Evolutionary conservation across 2,888 invertebrate species (phyloP).

Genomic region (Pachliopta kotzebuea): DNA sequence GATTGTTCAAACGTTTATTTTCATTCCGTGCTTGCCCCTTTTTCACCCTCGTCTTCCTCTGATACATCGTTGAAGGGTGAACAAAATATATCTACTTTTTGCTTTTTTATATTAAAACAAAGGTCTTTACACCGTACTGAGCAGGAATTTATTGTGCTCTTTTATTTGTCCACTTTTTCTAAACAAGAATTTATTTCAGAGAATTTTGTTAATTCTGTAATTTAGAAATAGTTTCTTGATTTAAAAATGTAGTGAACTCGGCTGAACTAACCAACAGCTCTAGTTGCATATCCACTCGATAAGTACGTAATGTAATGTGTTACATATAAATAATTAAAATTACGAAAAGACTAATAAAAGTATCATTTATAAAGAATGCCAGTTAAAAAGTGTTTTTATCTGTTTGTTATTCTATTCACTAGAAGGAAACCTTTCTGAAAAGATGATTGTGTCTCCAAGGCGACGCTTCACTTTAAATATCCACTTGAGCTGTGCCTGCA

Average conservation of each 20-base stretch:
- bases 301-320: too few species aligned
- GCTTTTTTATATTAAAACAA: slow-evolving; percentile 60
- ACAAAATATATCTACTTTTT: slow-evolving; percentile 66
- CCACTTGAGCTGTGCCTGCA: slow-evolving; percentile 47
- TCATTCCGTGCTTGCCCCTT: slow-evolving; percentile 65
- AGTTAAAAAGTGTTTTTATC: neutral
- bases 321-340: too few species aligned
- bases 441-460: slow-evolving; percentile 19
- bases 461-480: slow-evolving; percentile 33
- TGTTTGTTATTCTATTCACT: slow-evolving; percentile 17
- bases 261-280: too few species aligned
- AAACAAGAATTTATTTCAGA: neutral
- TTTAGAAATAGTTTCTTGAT: too few species aligned
- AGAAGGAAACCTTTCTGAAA: slow-evolving; percentile 15
- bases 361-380: neutral
- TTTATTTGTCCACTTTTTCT: slow-evolving; percentile 11
- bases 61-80: slow-evolving; percentile 70
- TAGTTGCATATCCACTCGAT: too few species aligned
- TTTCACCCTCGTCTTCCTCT: slow-evolving; percentile 70
- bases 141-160: slow-evolving; percentile 20
- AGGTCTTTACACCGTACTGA: slow-evolving; percentile 34
- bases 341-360: neutral
- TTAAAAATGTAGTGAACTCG: too few species aligned
- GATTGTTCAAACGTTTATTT: slow-evolving; percentile 69
- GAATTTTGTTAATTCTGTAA: too few species aligned